Conservation (phyloP, 2,797 vertebrate species). For the Tokudaia muenninki region DNA sequence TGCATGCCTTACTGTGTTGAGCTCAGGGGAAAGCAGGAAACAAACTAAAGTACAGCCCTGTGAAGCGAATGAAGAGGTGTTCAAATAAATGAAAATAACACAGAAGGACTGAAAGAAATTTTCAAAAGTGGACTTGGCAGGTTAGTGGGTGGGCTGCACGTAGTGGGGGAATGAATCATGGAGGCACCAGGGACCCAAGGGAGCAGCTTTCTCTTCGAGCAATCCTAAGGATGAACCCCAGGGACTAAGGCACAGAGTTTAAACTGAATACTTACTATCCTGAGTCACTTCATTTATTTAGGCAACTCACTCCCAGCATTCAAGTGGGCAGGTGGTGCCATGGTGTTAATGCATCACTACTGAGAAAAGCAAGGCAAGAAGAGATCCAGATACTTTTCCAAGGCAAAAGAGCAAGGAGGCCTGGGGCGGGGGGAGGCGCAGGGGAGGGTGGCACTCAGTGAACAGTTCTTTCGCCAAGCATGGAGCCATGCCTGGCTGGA, state of each 20-base stretch:
- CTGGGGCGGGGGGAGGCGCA: rapidly evolving
- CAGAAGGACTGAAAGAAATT: neutral
- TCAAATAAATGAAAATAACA: neutral
- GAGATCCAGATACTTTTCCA: neutral
- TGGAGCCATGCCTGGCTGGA: neutral
- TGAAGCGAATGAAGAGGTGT: neutral
- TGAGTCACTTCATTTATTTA: neutral
- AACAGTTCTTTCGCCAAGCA: neutral
- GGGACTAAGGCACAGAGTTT: neutral
- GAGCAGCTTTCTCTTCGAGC: neutral
- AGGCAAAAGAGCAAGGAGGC: neutral
- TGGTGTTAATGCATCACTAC: neutral
- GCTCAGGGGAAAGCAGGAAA: neutral
- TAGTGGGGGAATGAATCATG: neutral
- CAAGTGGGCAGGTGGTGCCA: neutral
- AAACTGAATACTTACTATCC: neutral
- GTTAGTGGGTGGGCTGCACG: neutral
- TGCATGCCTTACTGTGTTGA: neutral
- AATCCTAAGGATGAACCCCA: neutral
- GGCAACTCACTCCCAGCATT: neutral
- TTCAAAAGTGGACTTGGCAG: neutral
- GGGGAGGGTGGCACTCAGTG: neutral
- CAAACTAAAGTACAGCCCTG: neutral
- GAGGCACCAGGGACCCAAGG: neutral
- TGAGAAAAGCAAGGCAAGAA: neutral